phyloP scores from a whole-genome alignment of 2,797 vertebrate species.

The Smutsia gigantea region DNA sequence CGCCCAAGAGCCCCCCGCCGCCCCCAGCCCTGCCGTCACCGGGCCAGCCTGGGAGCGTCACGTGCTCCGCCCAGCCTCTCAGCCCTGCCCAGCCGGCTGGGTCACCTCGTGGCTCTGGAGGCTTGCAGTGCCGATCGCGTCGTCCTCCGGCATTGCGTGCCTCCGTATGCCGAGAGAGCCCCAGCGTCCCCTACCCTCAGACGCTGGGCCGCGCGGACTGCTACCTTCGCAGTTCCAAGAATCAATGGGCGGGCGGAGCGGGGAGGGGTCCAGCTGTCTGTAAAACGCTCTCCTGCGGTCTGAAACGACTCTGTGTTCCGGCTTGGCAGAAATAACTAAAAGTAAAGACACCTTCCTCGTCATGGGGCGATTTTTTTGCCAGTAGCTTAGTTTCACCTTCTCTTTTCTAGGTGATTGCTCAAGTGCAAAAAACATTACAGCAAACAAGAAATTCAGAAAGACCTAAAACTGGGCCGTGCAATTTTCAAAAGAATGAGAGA shows the following conservation, averaged over 20 bases:
- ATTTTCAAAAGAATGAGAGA: constrained; percentile 32
- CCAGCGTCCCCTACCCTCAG: background rate
- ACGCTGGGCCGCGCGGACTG: background rate
- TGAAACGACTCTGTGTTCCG: background rate
- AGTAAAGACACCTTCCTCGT: background rate
- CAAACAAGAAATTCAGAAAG: background rate
- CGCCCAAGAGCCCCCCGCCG: background rate
- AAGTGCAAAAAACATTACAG: background rate
- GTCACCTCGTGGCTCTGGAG: constrained; percentile 42
- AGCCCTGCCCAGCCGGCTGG: background rate
- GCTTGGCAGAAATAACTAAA: background rate
- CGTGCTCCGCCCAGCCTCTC: constrained; percentile 63
- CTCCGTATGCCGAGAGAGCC: background rate
- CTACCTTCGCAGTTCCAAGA: background rate
- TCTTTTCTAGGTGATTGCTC: constrained; percentile 48
- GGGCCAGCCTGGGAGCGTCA: constrained; percentile 41
- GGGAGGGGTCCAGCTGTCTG: background rate
- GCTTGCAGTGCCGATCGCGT: background rate
- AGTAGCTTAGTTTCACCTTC: constrained; percentile 33
- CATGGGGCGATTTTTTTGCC: background rate
- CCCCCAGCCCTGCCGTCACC: background rate
- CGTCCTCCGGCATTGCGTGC: background rate
- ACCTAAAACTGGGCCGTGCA: background rate
- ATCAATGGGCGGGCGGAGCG: background rate
- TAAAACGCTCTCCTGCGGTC: background rate